phyloP scores from a whole-genome alignment of 1,140 invertebrate species.

The Temnothorax nylanderi region DNA sequence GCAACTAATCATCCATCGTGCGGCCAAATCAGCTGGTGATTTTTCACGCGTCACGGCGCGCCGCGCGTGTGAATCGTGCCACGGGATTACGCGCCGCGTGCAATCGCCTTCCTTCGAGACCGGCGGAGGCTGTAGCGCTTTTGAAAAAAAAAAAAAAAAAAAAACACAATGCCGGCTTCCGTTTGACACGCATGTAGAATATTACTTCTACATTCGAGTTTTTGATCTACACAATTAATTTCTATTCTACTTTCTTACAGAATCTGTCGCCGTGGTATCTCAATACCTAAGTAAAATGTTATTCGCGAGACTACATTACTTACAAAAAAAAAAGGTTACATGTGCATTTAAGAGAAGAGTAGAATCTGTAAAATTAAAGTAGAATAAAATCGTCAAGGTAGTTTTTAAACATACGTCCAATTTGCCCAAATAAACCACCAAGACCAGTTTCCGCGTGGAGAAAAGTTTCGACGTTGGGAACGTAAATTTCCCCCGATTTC shows the following conservation, averaged over 20 bases:
- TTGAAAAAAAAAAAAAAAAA: background rate
- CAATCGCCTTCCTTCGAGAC: conserved; percentile 34
- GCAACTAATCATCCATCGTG: conserved; percentile 77
- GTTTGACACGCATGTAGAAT: background rate
- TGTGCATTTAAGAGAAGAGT: background rate
- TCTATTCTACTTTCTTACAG: background rate
- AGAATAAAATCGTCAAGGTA: background rate
- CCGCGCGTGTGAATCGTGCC: conserved; percentile 57
- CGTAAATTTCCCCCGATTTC: conserved; percentile 53
- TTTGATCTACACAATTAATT: conserved; percentile 29
- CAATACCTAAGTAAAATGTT: background rate
- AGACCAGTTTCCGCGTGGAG: background rate
- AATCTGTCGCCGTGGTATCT: background rate
- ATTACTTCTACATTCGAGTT: background rate
- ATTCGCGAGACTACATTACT: background rate
- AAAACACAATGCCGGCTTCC: background rate
- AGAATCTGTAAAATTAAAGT: background rate
- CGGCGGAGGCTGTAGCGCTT: background rate
- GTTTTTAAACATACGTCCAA: background rate
- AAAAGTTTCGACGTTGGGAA: conserved; percentile 30
- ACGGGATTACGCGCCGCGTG: conserved; percentile 57
- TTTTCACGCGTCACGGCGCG: conserved; percentile 74
- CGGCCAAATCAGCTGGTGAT: conserved; percentile 77
- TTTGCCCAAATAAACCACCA: background rate
- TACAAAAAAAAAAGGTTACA: background rate